Conservation (phyloP, 2,113 vertebrate genomes). For the Campylorhamphus procurvoides region DNA sequence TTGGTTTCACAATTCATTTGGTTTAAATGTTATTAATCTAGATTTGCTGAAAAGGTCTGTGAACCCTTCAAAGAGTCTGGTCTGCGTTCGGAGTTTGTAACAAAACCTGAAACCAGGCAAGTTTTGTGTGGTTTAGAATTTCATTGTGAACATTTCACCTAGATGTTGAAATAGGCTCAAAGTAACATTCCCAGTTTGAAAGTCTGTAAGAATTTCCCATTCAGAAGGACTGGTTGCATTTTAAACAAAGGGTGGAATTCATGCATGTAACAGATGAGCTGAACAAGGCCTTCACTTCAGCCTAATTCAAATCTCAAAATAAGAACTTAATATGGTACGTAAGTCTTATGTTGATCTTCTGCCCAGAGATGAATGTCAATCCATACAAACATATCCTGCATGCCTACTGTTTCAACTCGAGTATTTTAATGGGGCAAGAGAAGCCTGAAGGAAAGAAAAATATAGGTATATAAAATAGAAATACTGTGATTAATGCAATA, state of each 20-base stretch:
- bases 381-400: slow-evolving; percentile 51
- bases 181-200: slow-evolving; percentile 58
- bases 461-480: not conserved
- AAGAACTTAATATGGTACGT: not conserved
- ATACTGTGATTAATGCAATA: not conserved
- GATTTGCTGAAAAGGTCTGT: slow-evolving; percentile 33
- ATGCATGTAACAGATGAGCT: not conserved
- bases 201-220: slow-evolving; percentile 67
- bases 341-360: not conserved
- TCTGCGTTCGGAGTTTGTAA: slow-evolving; percentile 59
- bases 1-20: slow-evolving; percentile 65
- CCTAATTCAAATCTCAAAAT: slow-evolving; percentile 4
- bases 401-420: slow-evolving; percentile 59
- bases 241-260: slow-evolving; percentile 14
- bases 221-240: slow-evolving; percentile 57
- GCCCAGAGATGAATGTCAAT: not conserved
- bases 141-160: slow-evolving; percentile 32
- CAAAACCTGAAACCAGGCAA: slow-evolving; percentile 34
- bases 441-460: slow-evolving; percentile 46
- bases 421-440: slow-evolving; percentile 68
- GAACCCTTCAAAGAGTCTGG: slow-evolving; percentile 30
- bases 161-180: slow-evolving; percentile 67
- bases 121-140: slow-evolving; percentile 53
- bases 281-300: slow-evolving; percentile 14
- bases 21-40: slow-evolving; percentile 42